phyloP scores from a whole-genome alignment of 1,140 invertebrate genomes.

The Mylabris phalerata region DNA sequence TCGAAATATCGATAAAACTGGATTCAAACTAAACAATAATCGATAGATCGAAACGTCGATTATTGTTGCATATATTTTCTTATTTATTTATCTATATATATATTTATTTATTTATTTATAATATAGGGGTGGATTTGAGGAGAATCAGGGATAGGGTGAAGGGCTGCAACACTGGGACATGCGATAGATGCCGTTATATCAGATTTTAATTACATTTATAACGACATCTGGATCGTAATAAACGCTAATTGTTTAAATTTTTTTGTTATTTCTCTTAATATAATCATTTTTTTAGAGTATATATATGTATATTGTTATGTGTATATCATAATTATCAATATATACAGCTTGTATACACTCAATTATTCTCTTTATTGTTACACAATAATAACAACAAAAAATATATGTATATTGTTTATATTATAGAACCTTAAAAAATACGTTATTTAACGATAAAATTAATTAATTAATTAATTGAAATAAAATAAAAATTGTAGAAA shows the following conservation, averaged over 20 bases:
- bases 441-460: conserved; percentile 22
- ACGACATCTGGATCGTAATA: conserved; percentile 29
- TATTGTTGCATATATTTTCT: neutral
- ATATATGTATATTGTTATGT: conserved; percentile 36
- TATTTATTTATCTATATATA: neutral
- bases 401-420: conserved; percentile 8
- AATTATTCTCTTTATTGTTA: conserved; percentile 23
- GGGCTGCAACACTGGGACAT: conserved; percentile 37
- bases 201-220: conserved; percentile 27
- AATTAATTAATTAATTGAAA: conserved; percentile 5
- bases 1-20: too few relatives aligned
- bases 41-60: conserved; percentile 18
- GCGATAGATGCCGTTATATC: conserved; percentile 30
- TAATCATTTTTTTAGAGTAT: conserved; percentile 35
- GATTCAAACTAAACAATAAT: too few relatives aligned
- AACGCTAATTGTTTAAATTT: conserved; percentile 17
- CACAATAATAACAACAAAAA: too few relatives aligned
- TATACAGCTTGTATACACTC: conserved; percentile 44
- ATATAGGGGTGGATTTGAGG: conserved; percentile 1
- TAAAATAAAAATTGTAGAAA: conserved; percentile 27
- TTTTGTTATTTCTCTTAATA: too few relatives aligned
- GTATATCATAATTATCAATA: conserved; percentile 39
- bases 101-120: conserved; percentile 4
- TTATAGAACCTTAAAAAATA: conserved; percentile 40
- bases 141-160: neutral